Base-by-base conservation (phyloP, 2,113 vertebrate genomes). In the Perognathus longimembris region DNA sequence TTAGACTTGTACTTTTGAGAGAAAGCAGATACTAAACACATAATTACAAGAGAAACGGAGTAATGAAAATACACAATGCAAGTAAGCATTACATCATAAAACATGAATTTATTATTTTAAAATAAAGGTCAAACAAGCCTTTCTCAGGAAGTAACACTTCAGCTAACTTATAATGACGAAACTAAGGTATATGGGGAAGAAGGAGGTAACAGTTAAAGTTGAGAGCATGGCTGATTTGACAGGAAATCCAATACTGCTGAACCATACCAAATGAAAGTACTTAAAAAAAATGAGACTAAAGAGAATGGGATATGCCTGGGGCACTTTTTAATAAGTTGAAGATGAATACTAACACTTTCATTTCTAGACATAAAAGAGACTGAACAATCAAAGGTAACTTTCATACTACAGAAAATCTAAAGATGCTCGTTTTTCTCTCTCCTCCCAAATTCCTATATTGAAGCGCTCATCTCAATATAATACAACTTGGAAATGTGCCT, bases 291-390 rank as follows among this genome's bases (percentile, higher is more conserved):
- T 59, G 20, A 83, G 32, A 36, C 57, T 90, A 67, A 77, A 67
- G 30, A 82, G 30, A 89, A 28, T 89, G 38, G 69, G 30, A 78
- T 50, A 50, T 59, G 40, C 61, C 85, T 69, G 85, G 81, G 81
- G 26, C 1, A 89, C 9, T 67, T 85, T 78, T 89, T 57, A 77
- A 32, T 42, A 66, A 71, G 12, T 9, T 80, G 57, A 89, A 5
- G 22, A 45, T 78, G 18, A 83, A 92, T 45, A 75, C 22, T 69
- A 45, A 87, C 32, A 81, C 24, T 63, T 67, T 75, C 7, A 85
- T 77, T 94, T 94, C 73, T 91, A 15, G 34, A 73, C 83, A 76
- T 30, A 82, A 87, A 63, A 50, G 22, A 77, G 30, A 87, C 50
- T 30, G 75, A 42, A 86, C 40, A 70, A 5, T 1, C 24, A 38